Evolutionary conservation across 2,888 invertebrate genomes (phyloP), one percentile per base, ranked within the genome.

Genomic region (Acronicta psi): DNA sequence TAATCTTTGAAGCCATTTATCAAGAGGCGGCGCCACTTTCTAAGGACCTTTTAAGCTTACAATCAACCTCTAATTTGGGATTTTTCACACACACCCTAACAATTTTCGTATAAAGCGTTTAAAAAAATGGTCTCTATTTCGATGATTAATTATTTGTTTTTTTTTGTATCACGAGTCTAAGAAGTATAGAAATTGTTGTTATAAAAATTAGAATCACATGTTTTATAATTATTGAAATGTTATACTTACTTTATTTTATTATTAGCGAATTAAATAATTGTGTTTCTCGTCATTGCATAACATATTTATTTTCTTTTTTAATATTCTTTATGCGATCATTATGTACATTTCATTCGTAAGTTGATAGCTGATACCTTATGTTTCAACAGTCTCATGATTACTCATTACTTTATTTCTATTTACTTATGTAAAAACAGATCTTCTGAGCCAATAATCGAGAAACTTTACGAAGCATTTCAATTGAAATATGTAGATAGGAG

Each of bases 31-130:
- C 86, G 84, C 84, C 72, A 70, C 64, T 73, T 75, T 69, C 72
- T 64, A 73, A 77, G 67, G 54, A 67, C 60, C 63, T 68, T 75
- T 80, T 75, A 73, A 69, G 51, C 55, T 66, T 50, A 80, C 81
- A 84, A 87, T 84, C 77, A 77, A 68, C 66, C 72, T 70, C 73
- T 90, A 92, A 93, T 94, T 93, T 92, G 90, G 84, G 85, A 94
- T 94, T 93, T 80, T 91, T 87, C 92, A 92, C 93, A 90, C 92
- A 87, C 89, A 82, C 92, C 89, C 87, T 52, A 40, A 20, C 14
- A 60, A 59, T 68, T 67, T 69, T 65, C 53, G 58, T 43, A 56
- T 50, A 44, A 63, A 53, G 42, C 49, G 45, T 65, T 73, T 60
- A 73, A 77, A 78, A 76, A 60, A 41, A 1, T n/a, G 14, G 14